Base-by-base conservation (phyloP, 2,797 vertebrate species). In the Aulostomus chinensis region DNA sequence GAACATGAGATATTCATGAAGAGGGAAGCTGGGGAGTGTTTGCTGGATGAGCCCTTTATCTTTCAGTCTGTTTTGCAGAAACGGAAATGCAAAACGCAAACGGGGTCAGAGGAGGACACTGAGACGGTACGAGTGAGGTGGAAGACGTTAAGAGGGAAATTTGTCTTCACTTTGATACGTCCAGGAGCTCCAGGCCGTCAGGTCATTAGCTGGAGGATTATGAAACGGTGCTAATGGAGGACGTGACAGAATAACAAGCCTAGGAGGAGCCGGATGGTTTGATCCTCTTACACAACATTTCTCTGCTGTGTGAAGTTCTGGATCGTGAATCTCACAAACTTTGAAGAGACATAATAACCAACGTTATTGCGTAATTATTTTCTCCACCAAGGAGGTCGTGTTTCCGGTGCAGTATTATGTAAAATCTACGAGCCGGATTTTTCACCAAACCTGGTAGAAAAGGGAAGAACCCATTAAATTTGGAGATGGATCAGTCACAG, bases 131-230 rank as follows among this genome's bases (percentile, higher is more conserved):
- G 38, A 32, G 29, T 38, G 33, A 53, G 37, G 37, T 17, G 17
- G 30, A 18, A 1, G n/a, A 12, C 42, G 39, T 34, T 51, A 40
- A 51, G 15, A 56, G 30, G 35, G 18, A 30, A 48, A 26, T 17
- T 20, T 16, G 16, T 41, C 48, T 16, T 50, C 14, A 7, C 4
- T 30, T 28, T n/a, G 0, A 18, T 22, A 33, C 7, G 38, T 37
- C 40, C 24, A 24, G 14, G 18, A 34, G 36, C 20, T 50, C 9
- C 16, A 29, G 20, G 9, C 18, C 25, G 36, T 50, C 15, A 18
- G 24, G 40, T 63, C 41, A 35, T 61, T 38, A 51, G 24, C 53
- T 26, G 6, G 2, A 7, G 33, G 34, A 40, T 39, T 20, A 39
- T 12, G 41, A 33, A 30, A 33, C 30, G 36, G 40, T 42, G 31